Percentiles rank a stretch among this genome's conserved stretches.
Conservation (phyloP, 2,113 vertebrate genomes). For the Gallinago undulata region DNA sequence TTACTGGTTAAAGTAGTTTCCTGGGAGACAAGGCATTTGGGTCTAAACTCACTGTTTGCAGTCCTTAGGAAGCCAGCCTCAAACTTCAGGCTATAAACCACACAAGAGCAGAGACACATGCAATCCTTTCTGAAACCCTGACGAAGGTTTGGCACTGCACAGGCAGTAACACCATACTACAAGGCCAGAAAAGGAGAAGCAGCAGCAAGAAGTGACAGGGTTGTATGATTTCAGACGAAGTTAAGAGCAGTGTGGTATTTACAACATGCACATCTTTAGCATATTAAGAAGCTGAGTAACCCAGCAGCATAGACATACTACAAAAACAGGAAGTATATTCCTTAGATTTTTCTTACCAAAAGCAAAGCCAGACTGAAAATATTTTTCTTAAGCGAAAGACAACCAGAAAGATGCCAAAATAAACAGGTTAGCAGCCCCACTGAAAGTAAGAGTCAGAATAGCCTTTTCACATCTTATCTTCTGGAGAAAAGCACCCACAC, state of each 20-base stretch:
- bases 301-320: background rate
- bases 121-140: background rate
- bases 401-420: background rate
- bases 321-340: background rate
- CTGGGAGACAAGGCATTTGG: background rate
- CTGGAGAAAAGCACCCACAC: background rate
- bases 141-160: background rate
- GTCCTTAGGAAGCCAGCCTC: background rate
- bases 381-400: background rate
- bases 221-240: background rate
- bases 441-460: background rate
- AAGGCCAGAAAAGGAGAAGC: background rate
- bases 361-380: background rate
- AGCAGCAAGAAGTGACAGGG: background rate
- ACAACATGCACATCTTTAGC: accelerated
- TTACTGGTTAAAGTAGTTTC: background rate
- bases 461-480: background rate
- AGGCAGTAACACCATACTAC: accelerated
- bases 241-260: background rate
- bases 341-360: background rate
- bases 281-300: background rate
- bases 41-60: background rate
- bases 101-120: accelerated
- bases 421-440: background rate
- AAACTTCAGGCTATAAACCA: background rate